These are phyloP conservation scores for Drosophila tropicalis DNA, from an alignment of 1,140 invertebrate species.

Conservation along the genomic window DNA sequence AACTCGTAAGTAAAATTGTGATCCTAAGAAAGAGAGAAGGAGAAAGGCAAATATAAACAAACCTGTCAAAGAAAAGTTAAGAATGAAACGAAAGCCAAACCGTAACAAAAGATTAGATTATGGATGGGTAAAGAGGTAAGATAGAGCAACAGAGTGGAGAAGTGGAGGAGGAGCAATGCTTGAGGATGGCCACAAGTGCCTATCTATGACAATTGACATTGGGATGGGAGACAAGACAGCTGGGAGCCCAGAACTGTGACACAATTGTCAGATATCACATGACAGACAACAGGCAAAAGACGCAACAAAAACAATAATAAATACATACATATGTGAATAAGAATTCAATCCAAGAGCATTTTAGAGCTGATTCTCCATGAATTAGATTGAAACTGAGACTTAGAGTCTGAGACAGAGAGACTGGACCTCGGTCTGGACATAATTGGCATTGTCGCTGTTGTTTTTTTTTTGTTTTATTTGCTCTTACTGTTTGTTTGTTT, in stretches of 20 bases:
- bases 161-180: too few relatives aligned
- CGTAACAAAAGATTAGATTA: background rate
- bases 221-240: conserved; percentile 35
- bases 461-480: conserved; percentile 16
- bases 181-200: conserved; percentile 1
- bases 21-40: background rate
- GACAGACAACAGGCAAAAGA: conserved; percentile 37
- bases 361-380: conserved; percentile 45
- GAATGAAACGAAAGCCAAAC: background rate
- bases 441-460: conserved; percentile 69
- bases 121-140: background rate
- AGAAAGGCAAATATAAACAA: too few relatives aligned
- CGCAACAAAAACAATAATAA: conserved; percentile 12
- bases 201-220: conserved; percentile 75
- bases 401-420: conserved; percentile 45
- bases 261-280: conserved; percentile 69
- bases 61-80: background rate
- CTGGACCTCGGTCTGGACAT: conserved; percentile 70
- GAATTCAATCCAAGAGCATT: conserved; percentile 17
- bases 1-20: too few relatives aligned
- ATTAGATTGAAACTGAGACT: conserved; percentile 50
- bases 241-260: conserved; percentile 59
- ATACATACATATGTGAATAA: conserved; percentile 18
- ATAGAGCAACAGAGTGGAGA: background rate
- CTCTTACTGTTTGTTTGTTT: conserved; percentile 11